Evolutionary conservation across 2,888 invertebrate species (phyloP).

Genomic region (Phengaris alcon): DNA sequence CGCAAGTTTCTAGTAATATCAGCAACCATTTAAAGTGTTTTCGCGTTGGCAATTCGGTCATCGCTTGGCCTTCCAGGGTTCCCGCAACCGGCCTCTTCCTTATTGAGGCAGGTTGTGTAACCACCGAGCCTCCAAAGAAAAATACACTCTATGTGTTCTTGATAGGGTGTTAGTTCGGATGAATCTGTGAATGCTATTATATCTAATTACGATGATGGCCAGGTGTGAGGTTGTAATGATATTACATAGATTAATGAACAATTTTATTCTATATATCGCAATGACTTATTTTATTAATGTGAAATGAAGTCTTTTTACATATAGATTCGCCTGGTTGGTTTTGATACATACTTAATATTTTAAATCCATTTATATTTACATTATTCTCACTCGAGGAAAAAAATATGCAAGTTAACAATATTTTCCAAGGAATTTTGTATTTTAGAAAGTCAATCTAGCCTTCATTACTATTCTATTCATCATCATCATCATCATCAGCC

Average conservation of each 20-base stretch:
- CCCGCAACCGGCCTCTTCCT: conserved; percentile 27
- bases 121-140: neutral
- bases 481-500: too few species aligned
- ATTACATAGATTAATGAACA: neutral
- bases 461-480: too few species aligned
- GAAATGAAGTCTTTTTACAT: too few species aligned
- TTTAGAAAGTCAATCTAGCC: too few species aligned
- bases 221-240: neutral
- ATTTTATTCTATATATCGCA: neutral
- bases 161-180: neutral
- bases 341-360: too few species aligned
- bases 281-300: too few species aligned
- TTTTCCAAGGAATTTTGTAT: too few species aligned
- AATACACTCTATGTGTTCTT: neutral
- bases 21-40: conserved; percentile 17
- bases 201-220: neutral
- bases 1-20: conserved; percentile 3
- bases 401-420: too few species aligned
- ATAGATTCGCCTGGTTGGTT: too few species aligned
- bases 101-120: conserved; percentile 25
- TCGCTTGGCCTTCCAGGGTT: conserved; percentile 27
- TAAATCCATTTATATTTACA: too few species aligned
- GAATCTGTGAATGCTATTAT: neutral
- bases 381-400: too few species aligned
- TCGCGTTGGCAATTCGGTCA: conserved; percentile 23